phyloP scores from a whole-genome alignment of 2,797 vertebrate genomes.

The Intellagama lesueurii region DNA sequence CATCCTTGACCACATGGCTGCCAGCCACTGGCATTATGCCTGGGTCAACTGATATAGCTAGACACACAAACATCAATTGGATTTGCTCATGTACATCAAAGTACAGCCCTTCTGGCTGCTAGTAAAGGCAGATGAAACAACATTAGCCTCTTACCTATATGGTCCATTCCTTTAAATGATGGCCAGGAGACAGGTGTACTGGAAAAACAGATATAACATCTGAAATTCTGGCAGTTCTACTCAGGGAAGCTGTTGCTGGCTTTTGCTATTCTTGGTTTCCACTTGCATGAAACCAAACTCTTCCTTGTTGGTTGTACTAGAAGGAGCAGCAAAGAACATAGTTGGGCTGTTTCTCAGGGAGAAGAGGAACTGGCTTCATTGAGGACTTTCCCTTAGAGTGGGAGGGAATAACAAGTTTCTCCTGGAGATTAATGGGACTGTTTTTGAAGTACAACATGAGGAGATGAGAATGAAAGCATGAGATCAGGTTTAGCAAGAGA shows the following conservation, averaged over 20 bases:
- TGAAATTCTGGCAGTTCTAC: neutral
- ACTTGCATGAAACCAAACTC: neutral
- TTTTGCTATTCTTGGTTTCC: neutral
- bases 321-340: neutral
- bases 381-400: neutral
- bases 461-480: neutral
- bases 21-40: too few relatives aligned
- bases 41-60: too few relatives aligned
- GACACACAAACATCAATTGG: neutral
- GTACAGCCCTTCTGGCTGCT: neutral
- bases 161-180: slow-evolving; percentile 4
- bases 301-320: neutral
- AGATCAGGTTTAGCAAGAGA: neutral
- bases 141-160: neutral
- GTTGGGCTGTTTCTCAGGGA: neutral
- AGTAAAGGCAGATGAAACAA: neutral
- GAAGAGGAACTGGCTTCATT: neutral
- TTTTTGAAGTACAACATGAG: neutral
- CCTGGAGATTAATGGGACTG: neutral
- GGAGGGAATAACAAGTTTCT: neutral
- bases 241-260: neutral
- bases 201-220: neutral
- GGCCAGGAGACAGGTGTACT: neutral
- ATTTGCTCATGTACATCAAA: neutral
- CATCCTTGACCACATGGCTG: neutral